Conservation (phyloP, 53 echinoderm and acorn worm genomes). For the Zoroaster sp. region DNA sequence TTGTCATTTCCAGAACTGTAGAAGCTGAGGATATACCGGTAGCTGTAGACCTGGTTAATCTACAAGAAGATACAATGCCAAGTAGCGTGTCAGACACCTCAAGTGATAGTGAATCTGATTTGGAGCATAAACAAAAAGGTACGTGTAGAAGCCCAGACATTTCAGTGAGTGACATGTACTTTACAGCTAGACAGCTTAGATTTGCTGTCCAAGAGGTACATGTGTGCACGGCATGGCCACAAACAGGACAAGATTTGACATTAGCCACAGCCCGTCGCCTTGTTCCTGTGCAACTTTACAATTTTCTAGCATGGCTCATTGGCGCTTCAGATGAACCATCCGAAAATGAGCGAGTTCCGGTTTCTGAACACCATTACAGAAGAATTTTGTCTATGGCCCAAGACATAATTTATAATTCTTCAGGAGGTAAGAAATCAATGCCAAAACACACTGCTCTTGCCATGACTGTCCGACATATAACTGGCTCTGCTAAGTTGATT, state of each 20-base stretch:
- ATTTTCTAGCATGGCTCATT: constrained; percentile 69
- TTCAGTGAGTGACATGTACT: background rate
- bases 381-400: constrained; percentile 58
- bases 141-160: background rate
- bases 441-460: constrained; percentile 67
- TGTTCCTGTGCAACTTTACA: constrained; percentile 30
- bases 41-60: no score
- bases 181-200: background rate
- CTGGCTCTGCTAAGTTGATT: constrained; percentile 64
- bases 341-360: constrained; percentile 2
- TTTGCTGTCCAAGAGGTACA: background rate
- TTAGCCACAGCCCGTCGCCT: background rate
- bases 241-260: background rate
- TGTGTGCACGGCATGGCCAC: background rate
- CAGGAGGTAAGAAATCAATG: constrained; percentile 68
- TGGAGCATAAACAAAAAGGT: no score
- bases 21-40: no score
- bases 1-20: no score
- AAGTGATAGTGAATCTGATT: no score
- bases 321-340: constrained; percentile 52
- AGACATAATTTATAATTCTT: constrained; percentile 74
- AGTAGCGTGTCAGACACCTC: no score
- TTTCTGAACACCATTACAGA: constrained; percentile 25
- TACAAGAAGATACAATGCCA: no score
- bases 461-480: constrained; percentile 67